Percentiles rank a stretch among this genome's conserved stretches.
phyloP scores from a whole-genome alignment of 2,113 vertebrate species.

The Hippocampus guttulatus region DNA sequence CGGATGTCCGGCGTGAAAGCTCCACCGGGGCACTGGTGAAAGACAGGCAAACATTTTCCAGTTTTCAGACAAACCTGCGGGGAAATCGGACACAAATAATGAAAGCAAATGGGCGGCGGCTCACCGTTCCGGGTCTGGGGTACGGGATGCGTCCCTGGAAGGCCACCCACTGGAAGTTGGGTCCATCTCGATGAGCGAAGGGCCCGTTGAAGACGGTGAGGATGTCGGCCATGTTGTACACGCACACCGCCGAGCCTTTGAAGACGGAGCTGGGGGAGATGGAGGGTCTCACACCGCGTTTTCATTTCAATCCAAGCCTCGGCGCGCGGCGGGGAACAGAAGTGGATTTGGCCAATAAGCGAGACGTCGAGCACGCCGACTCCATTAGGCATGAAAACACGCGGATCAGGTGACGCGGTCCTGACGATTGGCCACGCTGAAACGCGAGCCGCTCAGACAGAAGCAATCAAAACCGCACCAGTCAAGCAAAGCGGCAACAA shows the following conservation, averaged over 20 bases:
- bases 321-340: conserved; percentile 25
- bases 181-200: conserved; percentile 95
- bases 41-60: background rate
- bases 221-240: conserved; percentile 94
- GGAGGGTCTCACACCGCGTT: conserved; percentile 1
- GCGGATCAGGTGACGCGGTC: conserved; percentile 27
- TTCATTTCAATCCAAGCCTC: conserved; percentile 39
- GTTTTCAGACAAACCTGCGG: too few species aligned
- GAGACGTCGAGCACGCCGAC: conserved; percentile 26
- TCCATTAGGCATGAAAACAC: conserved; percentile 29
- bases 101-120: conserved; percentile 46
- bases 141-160: conserved; percentile 97
- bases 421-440: conserved; percentile 19
- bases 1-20: conserved; percentile 91
- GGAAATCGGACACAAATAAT: too few species aligned
- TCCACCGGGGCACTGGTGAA: conserved; percentile 87
- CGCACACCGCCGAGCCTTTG: conserved; percentile 94
- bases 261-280: conserved; percentile 86
- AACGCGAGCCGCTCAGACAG: background rate
- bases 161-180: conserved; percentile 91
- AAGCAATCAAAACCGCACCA: background rate
- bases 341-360: conserved; percentile 10
- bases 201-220: conserved; percentile 97
- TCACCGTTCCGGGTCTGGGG: conserved; percentile 93
- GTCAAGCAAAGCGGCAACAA: background rate